phyloP scores from a whole-genome alignment of 2,888 invertebrate species.

The Enchytraeus crypticus region DNA sequence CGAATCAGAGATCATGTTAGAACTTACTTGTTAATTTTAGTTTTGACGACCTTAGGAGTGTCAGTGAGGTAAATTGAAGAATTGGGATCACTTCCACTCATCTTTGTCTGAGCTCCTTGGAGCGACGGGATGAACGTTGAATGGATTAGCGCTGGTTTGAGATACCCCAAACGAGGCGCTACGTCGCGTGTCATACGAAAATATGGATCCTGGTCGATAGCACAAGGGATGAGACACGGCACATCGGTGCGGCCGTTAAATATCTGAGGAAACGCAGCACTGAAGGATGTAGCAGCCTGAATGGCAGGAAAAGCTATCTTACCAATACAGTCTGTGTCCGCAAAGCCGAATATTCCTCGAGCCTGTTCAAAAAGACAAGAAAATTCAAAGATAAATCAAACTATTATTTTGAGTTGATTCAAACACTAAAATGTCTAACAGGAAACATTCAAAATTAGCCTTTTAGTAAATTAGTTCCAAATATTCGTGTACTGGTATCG shows the following conservation, averaged over 20 bases:
- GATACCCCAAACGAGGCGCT: constrained; percentile 77
- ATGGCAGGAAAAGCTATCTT: constrained; percentile 94
- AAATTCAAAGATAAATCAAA: too few species aligned
- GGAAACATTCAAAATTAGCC: too few species aligned
- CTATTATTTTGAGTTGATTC: too few species aligned
- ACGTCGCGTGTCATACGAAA: constrained; percentile 95
- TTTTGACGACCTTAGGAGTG: constrained; percentile 87
- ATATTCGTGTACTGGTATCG: too few species aligned
- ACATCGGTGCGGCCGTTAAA: constrained; percentile 67
- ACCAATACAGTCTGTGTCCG: constrained; percentile 87
- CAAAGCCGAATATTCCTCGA: constrained; percentile 95
- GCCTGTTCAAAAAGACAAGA: too few species aligned
- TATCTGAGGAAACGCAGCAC: constrained; percentile 63
- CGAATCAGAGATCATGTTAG: neutral
- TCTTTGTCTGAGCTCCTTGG: constrained; percentile 93
- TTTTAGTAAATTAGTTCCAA: too few species aligned
- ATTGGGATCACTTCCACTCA: constrained; percentile 91
- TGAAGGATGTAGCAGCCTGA: constrained; percentile 86
- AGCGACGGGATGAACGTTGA: constrained; percentile 84
- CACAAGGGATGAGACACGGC: constrained; percentile 85
- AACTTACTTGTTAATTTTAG: constrained; percentile 59
- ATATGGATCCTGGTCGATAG: constrained; percentile 98
- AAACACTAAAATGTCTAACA: too few species aligned
- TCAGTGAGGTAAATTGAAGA: constrained; percentile 92
- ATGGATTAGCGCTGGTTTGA: constrained; percentile 79